Base-by-base conservation (phyloP, 1,140 invertebrate genomes). In the Alviniconcha marisindica region DNA sequence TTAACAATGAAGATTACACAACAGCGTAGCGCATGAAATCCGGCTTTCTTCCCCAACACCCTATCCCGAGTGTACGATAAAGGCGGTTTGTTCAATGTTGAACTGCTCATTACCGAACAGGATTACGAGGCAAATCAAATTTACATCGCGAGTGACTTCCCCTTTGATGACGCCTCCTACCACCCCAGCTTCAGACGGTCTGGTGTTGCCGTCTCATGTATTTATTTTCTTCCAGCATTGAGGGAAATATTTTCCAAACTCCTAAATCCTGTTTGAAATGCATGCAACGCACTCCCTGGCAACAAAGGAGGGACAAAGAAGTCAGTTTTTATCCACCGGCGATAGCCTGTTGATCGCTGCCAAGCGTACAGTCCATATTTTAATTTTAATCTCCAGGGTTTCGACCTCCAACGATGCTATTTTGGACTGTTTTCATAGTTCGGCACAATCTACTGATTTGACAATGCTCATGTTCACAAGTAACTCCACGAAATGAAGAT, bases 181-280 rank as follows among this genome's bases (percentile, higher is more conserved):
- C 24, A 5, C 69, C 15, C 12, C 69, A 7, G 4, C 69, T 31
- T 73, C 69, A 12, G 18, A 4, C n/a, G 18, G 3, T 24, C 10
- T 4, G 3, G 56, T 28, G 18, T 60, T 60, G 56, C n/a, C n/a
- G 56, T 28, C 56, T 48, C 44, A 48, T 48, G 44, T 48, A n/a
- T 48, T 7, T 66, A 24, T 66, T 28, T 66, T 66, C 60, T 28
- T 7, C 60, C 3, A 36, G 28, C 15, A 33, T 42, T 38, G 69
- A 48, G 73, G 44, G 69, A 76, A 76, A 76, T 76, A 76, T 76
- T 76, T 76, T 76, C 73, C 73, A 42, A 76, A 48, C 73, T 76
- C 33, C 77, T 78, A 78, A 78, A 78, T 78, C 77, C 77, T 51
- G 48, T 78, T 78, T 54, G 48, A 78, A 78, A 78, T 78, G 77